Evolutionary conservation across 1,140 invertebrate species (phyloP).

Genomic region (Panagrolaimus sp.): DNA sequence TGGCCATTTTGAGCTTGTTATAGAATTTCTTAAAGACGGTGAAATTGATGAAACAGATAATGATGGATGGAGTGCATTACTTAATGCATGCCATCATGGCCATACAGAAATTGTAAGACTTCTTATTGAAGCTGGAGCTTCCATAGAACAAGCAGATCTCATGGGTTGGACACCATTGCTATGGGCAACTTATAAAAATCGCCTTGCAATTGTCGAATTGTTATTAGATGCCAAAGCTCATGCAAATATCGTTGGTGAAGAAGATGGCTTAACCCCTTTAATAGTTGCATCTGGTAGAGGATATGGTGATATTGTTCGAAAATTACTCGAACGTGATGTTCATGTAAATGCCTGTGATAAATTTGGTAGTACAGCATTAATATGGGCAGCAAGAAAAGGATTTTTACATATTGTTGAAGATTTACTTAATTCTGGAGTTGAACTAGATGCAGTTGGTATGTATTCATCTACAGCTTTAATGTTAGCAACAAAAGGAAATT

Average conservation of each 20-base stretch:
- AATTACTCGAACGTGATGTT: slow-evolving; percentile 70
- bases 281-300: slow-evolving; percentile 88
- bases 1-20: slow-evolving; percentile 43
- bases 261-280: slow-evolving; percentile 82
- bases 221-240: slow-evolving; percentile 82
- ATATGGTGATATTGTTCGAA: slow-evolving; percentile 74
- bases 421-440: slow-evolving; percentile 75
- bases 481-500: slow-evolving; percentile 81
- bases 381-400: slow-evolving; percentile 89
- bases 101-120: slow-evolving; percentile 74
- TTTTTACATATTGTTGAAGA: slow-evolving; percentile 71
- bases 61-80: slow-evolving; percentile 85
- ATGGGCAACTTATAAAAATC: slow-evolving; percentile 93
- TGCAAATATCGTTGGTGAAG: slow-evolving; percentile 86
- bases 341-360: slow-evolving; percentile 55
- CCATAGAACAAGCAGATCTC: slow-evolving; percentile 83
- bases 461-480: slow-evolving; percentile 87
- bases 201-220: slow-evolving; percentile 71
- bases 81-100: slow-evolving; percentile 83
- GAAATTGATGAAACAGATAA: slow-evolving; percentile 55
- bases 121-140: slow-evolving; percentile 77
- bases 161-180: slow-evolving; percentile 92
- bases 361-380: slow-evolving; percentile 88
- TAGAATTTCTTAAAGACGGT: slow-evolving; percentile 35
- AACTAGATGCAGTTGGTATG: slow-evolving; percentile 78